phyloP scores from a whole-genome alignment of 2,888 invertebrate species.

The Nesidiocoris tenuis region DNA sequence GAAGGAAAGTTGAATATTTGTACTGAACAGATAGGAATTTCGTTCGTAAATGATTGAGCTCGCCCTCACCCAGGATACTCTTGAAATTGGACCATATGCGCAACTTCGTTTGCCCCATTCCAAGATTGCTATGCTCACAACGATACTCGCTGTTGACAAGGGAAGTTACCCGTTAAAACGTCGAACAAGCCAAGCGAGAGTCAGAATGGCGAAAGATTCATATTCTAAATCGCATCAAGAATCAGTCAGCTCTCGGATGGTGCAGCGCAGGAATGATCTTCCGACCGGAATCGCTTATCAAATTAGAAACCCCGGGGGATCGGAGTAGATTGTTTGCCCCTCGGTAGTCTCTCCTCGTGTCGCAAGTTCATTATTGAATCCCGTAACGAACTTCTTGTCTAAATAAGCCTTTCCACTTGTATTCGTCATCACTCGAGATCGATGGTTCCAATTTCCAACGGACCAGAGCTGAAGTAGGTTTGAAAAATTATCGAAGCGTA shows the following conservation, averaged over 20 bases:
- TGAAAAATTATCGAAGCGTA: too few species aligned
- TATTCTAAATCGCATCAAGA: background rate
- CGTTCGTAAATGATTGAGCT: too few species aligned
- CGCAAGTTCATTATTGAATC: background rate
- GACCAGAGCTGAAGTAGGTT: background rate
- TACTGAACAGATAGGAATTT: too few species aligned
- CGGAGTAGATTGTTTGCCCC: background rate
- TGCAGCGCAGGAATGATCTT: background rate
- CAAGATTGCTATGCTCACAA: too few species aligned
- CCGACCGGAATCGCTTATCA: background rate
- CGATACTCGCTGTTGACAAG: background rate
- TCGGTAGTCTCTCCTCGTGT: background rate
- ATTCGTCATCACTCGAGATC: background rate
- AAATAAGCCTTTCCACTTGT: background rate
- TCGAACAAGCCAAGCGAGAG: too few species aligned
- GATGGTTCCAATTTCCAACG: background rate
- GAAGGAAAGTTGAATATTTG: too few species aligned
- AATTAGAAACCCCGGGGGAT: background rate
- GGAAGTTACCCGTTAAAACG: background rate
- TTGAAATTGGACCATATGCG: too few species aligned
- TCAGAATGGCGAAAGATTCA: background rate
- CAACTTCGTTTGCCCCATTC: too few species aligned
- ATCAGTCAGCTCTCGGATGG: background rate
- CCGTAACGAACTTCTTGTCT: background rate
- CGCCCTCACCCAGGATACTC: too few species aligned